A percentile compares a stretch with the other conserved stretches of the same genome.
phyloP scores from a whole-genome alignment of 2,113 vertebrate genomes.

The Megatriorchis doriae region DNA sequence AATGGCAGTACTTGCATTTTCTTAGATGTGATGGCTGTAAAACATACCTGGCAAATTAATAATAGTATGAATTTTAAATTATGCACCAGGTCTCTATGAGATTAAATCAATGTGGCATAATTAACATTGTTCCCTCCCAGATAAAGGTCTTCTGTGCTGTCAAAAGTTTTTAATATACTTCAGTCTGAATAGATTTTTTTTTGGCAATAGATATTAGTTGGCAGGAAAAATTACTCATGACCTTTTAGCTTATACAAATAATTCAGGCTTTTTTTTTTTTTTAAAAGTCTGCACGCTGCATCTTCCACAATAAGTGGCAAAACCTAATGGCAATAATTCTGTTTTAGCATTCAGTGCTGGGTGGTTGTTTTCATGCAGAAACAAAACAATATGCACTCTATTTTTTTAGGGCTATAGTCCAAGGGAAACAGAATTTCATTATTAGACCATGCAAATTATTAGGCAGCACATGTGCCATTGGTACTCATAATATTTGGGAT shows the following conservation, averaged over 20 bases:
- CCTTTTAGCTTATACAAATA: constrained; percentile 13
- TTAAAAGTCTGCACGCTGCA: not conserved
- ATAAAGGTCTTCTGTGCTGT: constrained; percentile 1
- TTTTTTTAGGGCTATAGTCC: not conserved
- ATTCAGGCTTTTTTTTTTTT: not conserved
- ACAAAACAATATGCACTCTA: not conserved
- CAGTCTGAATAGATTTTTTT: not conserved
- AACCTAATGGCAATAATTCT: not conserved
- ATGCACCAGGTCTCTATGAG: not conserved
- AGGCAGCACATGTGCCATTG: not conserved
- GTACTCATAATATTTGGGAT: not conserved
- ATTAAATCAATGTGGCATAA: constrained; percentile 33
- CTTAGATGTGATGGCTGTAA: not conserved
- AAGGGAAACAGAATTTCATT: not conserved
- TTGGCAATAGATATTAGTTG: not conserved
- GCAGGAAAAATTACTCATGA: not conserved
- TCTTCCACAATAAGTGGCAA: not conserved
- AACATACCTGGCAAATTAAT: not conserved
- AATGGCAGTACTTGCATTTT: not conserved
- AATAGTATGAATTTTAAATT: constrained; percentile 9
- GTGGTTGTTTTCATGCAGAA: not conserved
- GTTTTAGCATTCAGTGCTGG: not conserved
- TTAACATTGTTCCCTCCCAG: constrained; percentile 10
- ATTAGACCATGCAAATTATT: not conserved
- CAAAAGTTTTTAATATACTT: constrained; percentile 17